Base-by-base conservation (phyloP, 2,888 invertebrate genomes). In the Fissipunctia ypsillon region DNA sequence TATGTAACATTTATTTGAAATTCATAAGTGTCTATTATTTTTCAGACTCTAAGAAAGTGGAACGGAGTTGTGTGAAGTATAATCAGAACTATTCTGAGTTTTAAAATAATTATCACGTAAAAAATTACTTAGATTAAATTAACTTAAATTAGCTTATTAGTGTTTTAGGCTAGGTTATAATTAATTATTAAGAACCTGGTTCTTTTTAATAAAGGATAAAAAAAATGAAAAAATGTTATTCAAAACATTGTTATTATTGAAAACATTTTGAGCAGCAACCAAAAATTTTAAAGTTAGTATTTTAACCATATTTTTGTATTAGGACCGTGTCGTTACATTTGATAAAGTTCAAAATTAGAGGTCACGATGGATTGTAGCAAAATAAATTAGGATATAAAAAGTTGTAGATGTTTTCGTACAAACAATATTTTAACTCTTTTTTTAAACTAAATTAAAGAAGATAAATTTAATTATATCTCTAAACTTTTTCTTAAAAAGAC, bases 371-470 rank as follows among this genome's bases (percentile, higher is more conserved):
- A 43, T 38, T 28, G 3, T 50, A 28, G 57, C 31, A 59, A 52
- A 76, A 43, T 45, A 52, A 74, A 76, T 35, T n/a, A 35, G 9
- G 19, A 52, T 68, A 38, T 22, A 0, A 59, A 0, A 59, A 74
- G 22, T 57, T 56, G 10, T 28, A 9, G 0, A 45, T 35, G 16
- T 35, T 74, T 28, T 4, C 25, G 9, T 16, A n/a, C 7, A 67
- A 73, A 65, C 28, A 43, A 28, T 52, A 19, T 38, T 45, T 38
- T 52, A 75, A 10, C 38, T 54, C n/a, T n/a, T n/a, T 76, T 31
- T 52, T 10, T 25, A 76, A 69, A 57, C n/a, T 9, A 38, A 63
- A 70, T 57, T 77, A 70, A 25, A 63, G 31, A 35, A 69, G 50
- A 70, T 41, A 16, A 63, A 76, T 70, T 35, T n/a, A n/a, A 52